Evolutionary conservation across 2,888 invertebrate species (phyloP).

Genomic region (Rotaria macrura): DNA sequence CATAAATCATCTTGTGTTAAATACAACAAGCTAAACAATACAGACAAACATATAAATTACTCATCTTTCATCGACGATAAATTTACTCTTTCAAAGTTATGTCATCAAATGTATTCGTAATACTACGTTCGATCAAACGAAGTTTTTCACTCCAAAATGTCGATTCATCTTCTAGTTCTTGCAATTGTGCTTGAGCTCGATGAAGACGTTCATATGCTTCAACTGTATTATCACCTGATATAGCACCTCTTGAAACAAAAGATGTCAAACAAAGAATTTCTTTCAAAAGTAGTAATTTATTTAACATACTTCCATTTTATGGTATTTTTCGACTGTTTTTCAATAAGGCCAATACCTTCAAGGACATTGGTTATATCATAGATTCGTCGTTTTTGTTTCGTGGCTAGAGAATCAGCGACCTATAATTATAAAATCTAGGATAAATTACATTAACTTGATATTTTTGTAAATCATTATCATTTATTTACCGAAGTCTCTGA

Average conservation of each 20-base stretch:
- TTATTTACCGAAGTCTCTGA: too few relatives aligned
- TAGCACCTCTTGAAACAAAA: not conserved
- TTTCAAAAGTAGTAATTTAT: too few relatives aligned
- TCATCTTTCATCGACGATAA: not conserved
- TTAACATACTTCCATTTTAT: slow-evolving; percentile 63
- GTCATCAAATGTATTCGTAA: not conserved
- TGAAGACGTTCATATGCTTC: slow-evolving; percentile 6
- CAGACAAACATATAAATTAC: too few relatives aligned
- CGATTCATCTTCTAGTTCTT: slow-evolving; percentile 7
- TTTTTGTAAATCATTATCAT: too few relatives aligned
- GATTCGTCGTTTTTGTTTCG: slow-evolving; percentile 73
- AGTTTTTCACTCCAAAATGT: not conserved
- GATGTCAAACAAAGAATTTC: too few relatives aligned
- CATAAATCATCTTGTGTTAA: not conserved
- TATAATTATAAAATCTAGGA: slow-evolving; percentile 45
- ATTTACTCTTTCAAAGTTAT: not conserved
- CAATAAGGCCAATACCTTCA: slow-evolving; percentile 82
- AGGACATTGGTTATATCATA: slow-evolving; percentile 87
- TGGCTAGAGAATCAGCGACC: slow-evolving; percentile 78
- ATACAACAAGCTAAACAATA: not conserved
- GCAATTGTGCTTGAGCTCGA: not conserved
- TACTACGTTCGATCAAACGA: not conserved
- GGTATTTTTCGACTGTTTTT: slow-evolving; percentile 82
- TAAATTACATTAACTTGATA: too few relatives aligned
- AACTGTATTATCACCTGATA: slow-evolving; percentile 11